Conservation (phyloP, 2,888 invertebrate species). For the Melitaea athalia region DNA sequence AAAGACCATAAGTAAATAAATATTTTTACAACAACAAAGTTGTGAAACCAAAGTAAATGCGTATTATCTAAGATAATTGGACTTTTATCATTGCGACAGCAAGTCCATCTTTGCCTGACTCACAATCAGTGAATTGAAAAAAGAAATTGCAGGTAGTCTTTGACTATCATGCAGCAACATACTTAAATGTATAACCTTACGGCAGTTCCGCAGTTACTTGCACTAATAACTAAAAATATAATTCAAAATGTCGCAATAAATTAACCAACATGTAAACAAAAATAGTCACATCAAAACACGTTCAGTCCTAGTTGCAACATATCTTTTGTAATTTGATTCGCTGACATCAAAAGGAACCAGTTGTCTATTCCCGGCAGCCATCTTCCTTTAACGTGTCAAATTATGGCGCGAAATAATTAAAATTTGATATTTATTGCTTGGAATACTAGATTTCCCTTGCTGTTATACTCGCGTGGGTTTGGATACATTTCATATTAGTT, state of each 20-base stretch:
- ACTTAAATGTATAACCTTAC: too few relatives aligned
- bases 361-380: constrained; percentile 52
- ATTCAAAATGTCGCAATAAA: neutral
- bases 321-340: constrained; percentile 74
- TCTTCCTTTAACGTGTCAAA: constrained; percentile 53
- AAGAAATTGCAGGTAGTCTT: too few relatives aligned
- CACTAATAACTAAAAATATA: neutral
- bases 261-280: constrained; percentile 15
- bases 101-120: too few relatives aligned
- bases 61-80: too few relatives aligned
- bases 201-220: neutral
- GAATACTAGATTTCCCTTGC: too few relatives aligned
- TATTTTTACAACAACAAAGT: too few relatives aligned
- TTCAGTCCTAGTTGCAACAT: constrained; percentile 45
- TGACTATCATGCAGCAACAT: too few relatives aligned
- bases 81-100: too few relatives aligned
- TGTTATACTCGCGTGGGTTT: neutral
- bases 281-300: constrained; percentile 29
- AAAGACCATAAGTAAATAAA: too few relatives aligned
- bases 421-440: constrained; percentile 21
- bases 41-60: too few relatives aligned
- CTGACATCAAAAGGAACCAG: constrained; percentile 62
- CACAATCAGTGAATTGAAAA: too few relatives aligned
- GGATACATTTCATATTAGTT: neutral
- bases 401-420: constrained; percentile 52